Evolutionary conservation across 2,113 vertebrate species (phyloP).

Genomic region (Gymnocephalus cernua): DNA sequence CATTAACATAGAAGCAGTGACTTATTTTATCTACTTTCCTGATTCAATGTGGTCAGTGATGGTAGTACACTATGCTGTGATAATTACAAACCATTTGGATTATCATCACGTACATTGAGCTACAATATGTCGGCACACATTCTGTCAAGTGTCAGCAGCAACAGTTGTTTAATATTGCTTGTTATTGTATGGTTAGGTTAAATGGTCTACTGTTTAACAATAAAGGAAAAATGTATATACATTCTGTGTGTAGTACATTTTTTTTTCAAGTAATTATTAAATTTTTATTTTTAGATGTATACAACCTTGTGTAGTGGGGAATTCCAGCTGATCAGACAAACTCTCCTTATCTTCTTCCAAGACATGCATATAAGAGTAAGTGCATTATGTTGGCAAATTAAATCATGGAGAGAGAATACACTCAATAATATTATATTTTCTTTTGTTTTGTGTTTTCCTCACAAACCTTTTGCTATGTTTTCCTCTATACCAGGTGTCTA

Average conservation of each 20-base stretch:
- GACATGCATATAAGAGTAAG: slow-evolving; percentile 98
- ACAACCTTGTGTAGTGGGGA: slow-evolving; percentile 86
- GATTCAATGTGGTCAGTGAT: neutral
- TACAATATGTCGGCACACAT: neutral
- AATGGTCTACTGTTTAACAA: neutral
- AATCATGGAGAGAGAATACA: no score
- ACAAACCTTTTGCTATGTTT: neutral
- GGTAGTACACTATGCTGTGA: neutral
- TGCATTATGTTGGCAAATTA: neutral
- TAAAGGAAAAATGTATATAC: neutral
- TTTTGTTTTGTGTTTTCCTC: neutral
- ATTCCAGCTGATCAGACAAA: slow-evolving; percentile 97
- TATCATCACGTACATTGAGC: neutral
- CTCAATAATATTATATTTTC: neutral
- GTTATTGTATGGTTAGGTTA: neutral
- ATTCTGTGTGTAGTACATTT: neutral
- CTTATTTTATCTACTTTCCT: neutral
- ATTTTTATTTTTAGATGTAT: slow-evolving; percentile 85
- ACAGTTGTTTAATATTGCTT: neutral
- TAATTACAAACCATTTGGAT: neutral
- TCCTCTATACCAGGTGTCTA: slow-evolving; percentile 89
- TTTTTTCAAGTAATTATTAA: neutral
- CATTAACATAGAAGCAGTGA: neutral
- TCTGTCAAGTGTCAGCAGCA: neutral
- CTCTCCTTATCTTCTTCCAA: slow-evolving; percentile 96